A percentile compares a stretch with the other conserved stretches of the same genome.
Conservation (phyloP, 2,888 invertebrate species). For the Baronia brevicornis region DNA sequence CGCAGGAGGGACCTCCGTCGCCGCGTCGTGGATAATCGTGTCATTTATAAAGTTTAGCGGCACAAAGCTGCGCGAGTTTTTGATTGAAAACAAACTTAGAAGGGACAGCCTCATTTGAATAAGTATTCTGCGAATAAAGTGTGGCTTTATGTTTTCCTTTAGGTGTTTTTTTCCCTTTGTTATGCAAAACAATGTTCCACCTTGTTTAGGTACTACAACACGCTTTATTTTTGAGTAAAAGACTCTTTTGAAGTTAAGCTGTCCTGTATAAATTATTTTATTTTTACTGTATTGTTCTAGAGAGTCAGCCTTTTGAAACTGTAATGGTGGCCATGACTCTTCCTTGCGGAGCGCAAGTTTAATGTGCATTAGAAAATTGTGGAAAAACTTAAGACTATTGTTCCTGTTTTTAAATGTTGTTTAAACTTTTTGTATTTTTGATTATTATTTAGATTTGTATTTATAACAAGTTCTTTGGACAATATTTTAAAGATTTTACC, state of each 20-base stretch:
- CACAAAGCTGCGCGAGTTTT: constrained; percentile 74
- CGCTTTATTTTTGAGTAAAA: constrained; percentile 76
- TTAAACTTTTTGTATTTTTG: no score
- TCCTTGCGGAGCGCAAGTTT: constrained; percentile 50
- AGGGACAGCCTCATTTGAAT: constrained; percentile 76
- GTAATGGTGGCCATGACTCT: constrained; percentile 57
- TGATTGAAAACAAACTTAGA: constrained; percentile 77
- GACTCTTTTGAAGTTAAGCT: constrained; percentile 75
- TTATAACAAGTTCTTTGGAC: no score
- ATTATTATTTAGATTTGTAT: no score
- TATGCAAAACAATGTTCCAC: constrained; percentile 76
- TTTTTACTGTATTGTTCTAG: constrained; percentile 72
- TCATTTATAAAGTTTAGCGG: constrained; percentile 75
- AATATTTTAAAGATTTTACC: no score
- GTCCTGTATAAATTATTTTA: constrained; percentile 74
- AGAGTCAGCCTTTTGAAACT: constrained; percentile 63
- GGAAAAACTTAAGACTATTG: constrained; percentile 6
- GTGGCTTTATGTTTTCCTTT: constrained; percentile 76
- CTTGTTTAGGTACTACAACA: constrained; percentile 75
- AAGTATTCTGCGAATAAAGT: constrained; percentile 76
- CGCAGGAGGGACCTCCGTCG: constrained; percentile 41
- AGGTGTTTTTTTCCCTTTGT: constrained; percentile 74
- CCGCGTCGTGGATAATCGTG: constrained; percentile 68
- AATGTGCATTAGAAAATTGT: constrained; percentile 33
- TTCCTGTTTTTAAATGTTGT: constrained; percentile 7